Evolutionary conservation across 1,140 invertebrate genomes (phyloP), one percentile per base, ranked within the genome.

Genomic region (Euwallacea similis): DNA sequence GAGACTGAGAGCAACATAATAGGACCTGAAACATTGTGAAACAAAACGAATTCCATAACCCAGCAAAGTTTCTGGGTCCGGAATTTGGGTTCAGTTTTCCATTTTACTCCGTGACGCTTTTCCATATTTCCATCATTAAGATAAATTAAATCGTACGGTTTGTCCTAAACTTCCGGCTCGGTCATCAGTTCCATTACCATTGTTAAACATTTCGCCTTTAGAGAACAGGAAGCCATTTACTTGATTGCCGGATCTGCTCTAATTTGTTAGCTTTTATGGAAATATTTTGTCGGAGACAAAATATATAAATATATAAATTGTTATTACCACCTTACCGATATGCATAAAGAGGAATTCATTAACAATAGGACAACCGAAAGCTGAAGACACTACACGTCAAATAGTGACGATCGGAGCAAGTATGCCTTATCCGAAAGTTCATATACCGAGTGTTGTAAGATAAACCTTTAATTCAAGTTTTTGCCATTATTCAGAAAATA

Each of bases 91-190:
- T 61, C 42, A 42, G 42, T 41, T 61, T 61, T 42, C 42, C 59
- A 41, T 42, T 61, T 61, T 61, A 11, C 33, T 33, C 42, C 9
- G 61, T 46, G 61, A 63, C 61, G 44, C 44, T 63, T 63, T 63
- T 63, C 61, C 61, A 63, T 63, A 63, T 63, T 63, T 63, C 33
- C 44, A 47, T 63, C 61, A 63, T 63, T 63, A 63, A 63, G 61
- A 63, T 63, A 63, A 63, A 63, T 63, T 63, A 63, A 63, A 63
- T 47, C 44, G 61, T 47, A 46, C 61, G 61, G 42, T 58, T 33
- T 58, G 59, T 61, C 59, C 59, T 43, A 42, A 61, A 61, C 21
- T 63, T 63, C 44, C 61, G 33, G 11, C 42, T n/a, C 61, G 61
- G 61, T n/a, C 44, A 15, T n/a, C 43, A 46, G 15, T 61, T 61